Conservation (phyloP, 1,140 invertebrate species). For the Eumeta japonica region DNA sequence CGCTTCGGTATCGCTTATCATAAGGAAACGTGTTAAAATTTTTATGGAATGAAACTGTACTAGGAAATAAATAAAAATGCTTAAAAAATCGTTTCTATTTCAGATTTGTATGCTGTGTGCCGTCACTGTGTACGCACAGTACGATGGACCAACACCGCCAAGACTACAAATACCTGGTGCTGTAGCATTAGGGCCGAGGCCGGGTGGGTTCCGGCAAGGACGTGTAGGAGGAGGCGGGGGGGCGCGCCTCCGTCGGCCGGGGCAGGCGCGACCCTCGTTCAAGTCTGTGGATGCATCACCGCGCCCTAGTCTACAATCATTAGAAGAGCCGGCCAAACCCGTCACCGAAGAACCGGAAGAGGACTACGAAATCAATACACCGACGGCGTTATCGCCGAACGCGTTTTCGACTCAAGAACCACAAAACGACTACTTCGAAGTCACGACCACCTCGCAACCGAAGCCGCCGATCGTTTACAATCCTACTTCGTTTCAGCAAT, state of each 20-base stretch:
- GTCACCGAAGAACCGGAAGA: conserved; percentile 60
- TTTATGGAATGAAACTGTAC: too few species aligned
- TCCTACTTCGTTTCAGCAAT: conserved; percentile 35
- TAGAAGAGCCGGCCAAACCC: conserved; percentile 58
- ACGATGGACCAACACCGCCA: conserved; percentile 50
- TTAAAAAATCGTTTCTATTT: conserved; percentile 17
- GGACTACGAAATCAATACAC: conserved; percentile 48
- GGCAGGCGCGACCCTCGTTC: conserved; percentile 52
- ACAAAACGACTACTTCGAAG: conserved; percentile 48
- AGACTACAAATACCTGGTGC: conserved; percentile 64
- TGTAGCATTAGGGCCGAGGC: conserved; percentile 40
- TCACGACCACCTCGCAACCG: conserved; percentile 48
- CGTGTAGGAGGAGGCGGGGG: conserved; percentile 33
- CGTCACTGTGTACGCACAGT: conserved; percentile 51
- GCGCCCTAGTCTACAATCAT: conserved; percentile 48
- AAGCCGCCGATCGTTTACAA: conserved; percentile 43
- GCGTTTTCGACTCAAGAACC: conserved; percentile 38
- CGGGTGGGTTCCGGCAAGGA: conserved; percentile 45
- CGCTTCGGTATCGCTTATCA: too few species aligned
- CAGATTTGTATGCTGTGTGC: conserved; percentile 52
- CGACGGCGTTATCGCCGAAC: conserved; percentile 37
- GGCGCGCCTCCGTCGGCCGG: conserved; percentile 52
- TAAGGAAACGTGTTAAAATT: too few species aligned
- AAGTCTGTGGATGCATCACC: conserved; percentile 54
- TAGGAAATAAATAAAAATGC: not conserved